Evolutionary conservation across 2,888 invertebrate species (phyloP).

Genomic region (Morpho achilles): DNA sequence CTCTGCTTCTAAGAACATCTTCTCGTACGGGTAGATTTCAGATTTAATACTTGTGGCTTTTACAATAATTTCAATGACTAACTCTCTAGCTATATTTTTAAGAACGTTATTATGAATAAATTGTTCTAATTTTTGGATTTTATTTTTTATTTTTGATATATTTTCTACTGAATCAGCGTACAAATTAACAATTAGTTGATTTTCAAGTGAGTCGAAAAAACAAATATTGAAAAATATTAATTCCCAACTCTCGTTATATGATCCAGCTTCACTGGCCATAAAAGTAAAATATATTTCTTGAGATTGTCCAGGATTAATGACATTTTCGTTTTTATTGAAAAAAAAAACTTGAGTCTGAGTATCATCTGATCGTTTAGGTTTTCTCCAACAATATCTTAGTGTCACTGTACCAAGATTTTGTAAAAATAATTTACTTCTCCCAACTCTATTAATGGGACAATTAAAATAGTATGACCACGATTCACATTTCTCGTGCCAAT

Average conservation of each 20-base stretch:
- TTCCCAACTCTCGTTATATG: conserved; percentile 70
- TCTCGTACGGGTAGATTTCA: conserved; percentile 55
- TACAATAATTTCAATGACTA: conserved; percentile 42
- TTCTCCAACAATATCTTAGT: conserved; percentile 72
- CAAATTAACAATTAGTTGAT: conserved; percentile 51
- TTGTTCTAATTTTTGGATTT: conserved; percentile 41
- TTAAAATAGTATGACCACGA: conserved; percentile 69
- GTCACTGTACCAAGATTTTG: conserved; percentile 74
- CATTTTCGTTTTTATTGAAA: conserved; percentile 77
- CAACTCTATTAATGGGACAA: conserved; percentile 46
- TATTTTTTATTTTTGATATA: conserved; percentile 34
- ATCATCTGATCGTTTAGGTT: conserved; percentile 48
- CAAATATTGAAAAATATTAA: conserved; percentile 60
- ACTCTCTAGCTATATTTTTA: conserved; percentile 36
- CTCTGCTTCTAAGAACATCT: conserved; percentile 58
- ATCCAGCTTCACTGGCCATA: conserved; percentile 51
- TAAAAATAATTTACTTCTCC: conserved; percentile 55
- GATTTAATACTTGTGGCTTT: conserved; percentile 44
- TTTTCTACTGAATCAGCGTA: conserved; percentile 56
- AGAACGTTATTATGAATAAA: conserved; percentile 44
- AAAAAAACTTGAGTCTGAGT: conserved; percentile 65
- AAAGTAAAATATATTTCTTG: conserved; percentile 69
- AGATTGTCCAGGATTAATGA: conserved; percentile 71
- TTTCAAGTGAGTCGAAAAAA: conserved; percentile 49
- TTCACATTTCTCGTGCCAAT: conserved; percentile 47